A percentile compares a stretch with the other conserved stretches of the same genome.
Evolutionary conservation across 2,888 invertebrate species (phyloP).

Genomic region (Argyra leucocephala): DNA sequence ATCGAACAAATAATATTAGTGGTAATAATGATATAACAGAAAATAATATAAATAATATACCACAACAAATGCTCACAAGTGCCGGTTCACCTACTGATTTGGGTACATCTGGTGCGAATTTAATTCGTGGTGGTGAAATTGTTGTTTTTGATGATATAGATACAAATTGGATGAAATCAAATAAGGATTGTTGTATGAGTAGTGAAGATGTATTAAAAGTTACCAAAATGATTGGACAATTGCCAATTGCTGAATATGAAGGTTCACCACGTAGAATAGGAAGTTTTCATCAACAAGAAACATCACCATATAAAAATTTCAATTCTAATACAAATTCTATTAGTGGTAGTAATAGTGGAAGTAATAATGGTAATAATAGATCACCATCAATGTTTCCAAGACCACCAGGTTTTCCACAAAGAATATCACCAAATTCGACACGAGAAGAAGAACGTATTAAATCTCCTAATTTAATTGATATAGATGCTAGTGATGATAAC

Average conservation of each 20-base stretch:
- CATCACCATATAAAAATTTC: conserved; percentile 9
- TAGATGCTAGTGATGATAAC: conserved; percentile 23
- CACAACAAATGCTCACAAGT: conserved; percentile 30
- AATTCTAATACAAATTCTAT: not conserved
- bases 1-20: not conserved
- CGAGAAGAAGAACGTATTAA: conserved; percentile 9
- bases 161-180: conserved; percentile 39
- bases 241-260: conserved; percentile 86
- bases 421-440: conserved; percentile 33
- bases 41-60: not conserved
- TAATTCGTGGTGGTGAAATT: conserved; percentile 67
- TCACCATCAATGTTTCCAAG: conserved; percentile 61
- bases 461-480: conserved; percentile 36
- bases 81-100: conserved; percentile 42
- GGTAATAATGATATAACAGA: not conserved
- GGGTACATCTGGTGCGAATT: conserved; percentile 35
- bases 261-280: conserved; percentile 84
- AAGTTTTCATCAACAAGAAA: conserved; percentile 34
- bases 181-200: conserved; percentile 21
- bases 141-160: conserved; percentile 66
- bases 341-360: conserved; percentile 37
- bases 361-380: conserved; percentile 36
- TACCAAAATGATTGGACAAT: conserved; percentile 43
- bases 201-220: conserved; percentile 40
- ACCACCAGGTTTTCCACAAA: conserved; percentile 73